Base-by-base conservation (phyloP, 2,797 vertebrate genomes). In the Alectoris magna region DNA sequence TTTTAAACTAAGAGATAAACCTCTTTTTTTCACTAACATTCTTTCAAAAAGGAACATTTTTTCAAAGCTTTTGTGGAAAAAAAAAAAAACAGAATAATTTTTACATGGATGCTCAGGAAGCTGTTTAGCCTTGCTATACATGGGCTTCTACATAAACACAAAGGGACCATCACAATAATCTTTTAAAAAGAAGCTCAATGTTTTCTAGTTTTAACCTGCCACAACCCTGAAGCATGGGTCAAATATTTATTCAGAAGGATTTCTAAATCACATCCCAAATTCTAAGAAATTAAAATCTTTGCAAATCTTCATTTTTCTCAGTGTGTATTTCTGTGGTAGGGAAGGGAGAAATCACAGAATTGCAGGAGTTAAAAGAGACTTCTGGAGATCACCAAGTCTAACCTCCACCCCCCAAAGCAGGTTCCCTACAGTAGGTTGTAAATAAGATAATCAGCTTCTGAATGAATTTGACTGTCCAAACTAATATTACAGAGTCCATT, bases 11-110 rank as follows among this genome's bases (percentile, higher is more conserved):
- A 88, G 55, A 94, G 39, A 94, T 80, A 95, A 90, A 71, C 13
- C 2, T 78, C 90, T 82, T 80, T 93, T 93, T 76, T 10, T 89
- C 88, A n/a, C 10, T 62, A 82, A 11, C 11, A 80, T 21, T 73
- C 27, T 71, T 88, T 68, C 71, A 16, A 86, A 88, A 88, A 53
- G 8, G n/a, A 63, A 8, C 19, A 36, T 51, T 86, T 84, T 84
- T 93, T 91, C 77, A 88, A 94, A 81, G 76, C 11, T 86, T 81
- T 78, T 84, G 27, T 60, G 31, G 26, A 10, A 53, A 18, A 36
- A 91, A 71, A 87, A 74, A 87, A 84, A 58, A 73, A 19, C 27
- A 63, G 63, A 87, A 88, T 78, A 48, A 48, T 78, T 95, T 95
- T 91, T 80, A 74, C 29, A 80, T 3, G 4, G 76, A 77, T 41